These are phyloP conservation scores for Maccullochella peelii DNA, from an alignment of 2,113 vertebrate genomes.

Conservation along the genomic window DNA sequence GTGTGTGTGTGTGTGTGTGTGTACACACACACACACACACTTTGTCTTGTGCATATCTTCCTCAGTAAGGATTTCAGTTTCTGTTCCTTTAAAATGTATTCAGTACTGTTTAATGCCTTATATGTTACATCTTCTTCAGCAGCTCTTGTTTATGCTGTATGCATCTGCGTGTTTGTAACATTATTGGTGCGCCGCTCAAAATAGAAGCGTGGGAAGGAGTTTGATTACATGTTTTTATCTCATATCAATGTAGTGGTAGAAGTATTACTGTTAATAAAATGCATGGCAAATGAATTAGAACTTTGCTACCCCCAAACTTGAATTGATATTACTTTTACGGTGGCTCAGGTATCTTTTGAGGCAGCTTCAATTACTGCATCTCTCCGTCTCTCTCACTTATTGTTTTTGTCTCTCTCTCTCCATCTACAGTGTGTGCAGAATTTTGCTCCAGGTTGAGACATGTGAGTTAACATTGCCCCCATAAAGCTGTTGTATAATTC, in stretches of 20 bases:
- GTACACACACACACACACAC: too few relatives aligned
- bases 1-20: too few relatives aligned
- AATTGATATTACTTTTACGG: constrained; percentile 21
- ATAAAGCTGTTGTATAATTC: constrained; percentile 66
- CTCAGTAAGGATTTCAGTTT: not conserved
- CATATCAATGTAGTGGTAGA: not conserved
- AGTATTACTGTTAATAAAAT: constrained; percentile 1
- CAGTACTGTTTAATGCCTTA: not conserved
- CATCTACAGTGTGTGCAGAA: constrained; percentile 8
- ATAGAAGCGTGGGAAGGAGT: constrained; percentile 9
- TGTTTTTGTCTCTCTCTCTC: not conserved
- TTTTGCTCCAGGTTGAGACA: constrained; percentile 35
- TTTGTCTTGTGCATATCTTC: not conserved
- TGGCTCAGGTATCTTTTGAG: not conserved
- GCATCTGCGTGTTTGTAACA: constrained; percentile 26
- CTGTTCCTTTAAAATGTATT: not conserved
- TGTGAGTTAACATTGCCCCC: constrained; percentile 12
- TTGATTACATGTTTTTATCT: constrained; percentile 4
- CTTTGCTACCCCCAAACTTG: not conserved
- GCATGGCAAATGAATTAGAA: not conserved
- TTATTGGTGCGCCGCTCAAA: not conserved
- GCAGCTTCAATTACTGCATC: not conserved
- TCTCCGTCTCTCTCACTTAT: not conserved
- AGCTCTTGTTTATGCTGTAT: constrained; percentile 8
- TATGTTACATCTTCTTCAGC: not conserved